Evolutionary conservation across 2,113 vertebrate genomes (phyloP), one percentile per base, ranked within the genome.

Genomic region (Sardina pilchardus): DNA sequence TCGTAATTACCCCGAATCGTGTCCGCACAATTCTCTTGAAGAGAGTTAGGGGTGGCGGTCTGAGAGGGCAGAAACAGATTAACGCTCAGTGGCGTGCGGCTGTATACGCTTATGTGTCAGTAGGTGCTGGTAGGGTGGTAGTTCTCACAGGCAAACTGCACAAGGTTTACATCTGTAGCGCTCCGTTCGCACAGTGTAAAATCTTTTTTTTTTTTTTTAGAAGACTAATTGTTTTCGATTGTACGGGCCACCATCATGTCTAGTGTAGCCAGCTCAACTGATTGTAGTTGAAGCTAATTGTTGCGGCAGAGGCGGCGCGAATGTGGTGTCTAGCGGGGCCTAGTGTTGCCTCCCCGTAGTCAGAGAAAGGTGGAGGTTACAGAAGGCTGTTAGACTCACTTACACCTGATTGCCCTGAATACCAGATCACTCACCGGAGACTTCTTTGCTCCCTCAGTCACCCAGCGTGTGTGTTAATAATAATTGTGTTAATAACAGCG

Each of bases 1-100:
- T 21, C 82, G 82, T 89, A 84, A 88, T 91, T 88, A 88, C 83
- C 90, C 47, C 56, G 48, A 12, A 87, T 91, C 90, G 85, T 67
- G 87, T 81, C 36, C 42, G 50, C 50, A 67, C n/a, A 39, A 4
- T 48, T 81, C 34, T 48, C n/a, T 9, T 14, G n/a, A 43, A 48
- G 56, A 82, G 81, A 43, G 7, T 24, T 34, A 6, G 36, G 34
- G 78, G 8, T 3, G 14, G 47, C 16, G 12, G 9, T 34, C 7
- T 6, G 30, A 67, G 78, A 87, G 88, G 85, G 83, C 87, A 83
- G 36, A 83, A 81, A 14, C 39, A 67, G 83, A 83, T 87, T 85
- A 83, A 81, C 86, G 12, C 30, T 39, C 30, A 2, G 34, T 39
- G 16, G 26, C 16, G 30, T 21, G 4, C 45, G 30, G 59, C 10